These are phyloP conservation scores for Falco novaeseelandiae DNA, from an alignment of 2,797 vertebrate species.

Conservation along the genomic window DNA sequence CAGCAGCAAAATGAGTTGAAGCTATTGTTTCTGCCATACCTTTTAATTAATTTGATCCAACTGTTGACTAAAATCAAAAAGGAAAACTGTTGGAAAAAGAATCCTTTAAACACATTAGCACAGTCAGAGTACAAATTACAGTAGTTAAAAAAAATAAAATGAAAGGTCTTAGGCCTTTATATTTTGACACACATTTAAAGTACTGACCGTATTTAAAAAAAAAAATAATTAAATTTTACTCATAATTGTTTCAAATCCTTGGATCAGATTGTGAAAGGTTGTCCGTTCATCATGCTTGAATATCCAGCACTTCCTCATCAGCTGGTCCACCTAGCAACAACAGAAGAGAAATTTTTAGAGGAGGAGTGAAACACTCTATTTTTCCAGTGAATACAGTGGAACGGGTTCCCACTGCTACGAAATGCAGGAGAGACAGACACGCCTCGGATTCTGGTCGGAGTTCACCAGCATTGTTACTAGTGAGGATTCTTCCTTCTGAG, in stretches of 20 bases:
- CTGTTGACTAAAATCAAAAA: not conserved
- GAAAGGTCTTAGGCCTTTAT: not conserved
- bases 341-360: not conserved
- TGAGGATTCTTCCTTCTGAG: not conserved
- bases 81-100: slow-evolving; percentile 7
- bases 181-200: not conserved
- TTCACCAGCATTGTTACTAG: no score
- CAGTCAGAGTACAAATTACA: slow-evolving; percentile 57
- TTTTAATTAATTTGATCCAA: not conserved
- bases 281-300: slow-evolving; percentile 84
- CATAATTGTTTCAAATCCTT: slow-evolving; percentile 84
- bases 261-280: slow-evolving; percentile 87
- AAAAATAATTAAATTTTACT: slow-evolving; percentile 60
- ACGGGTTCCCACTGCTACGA: not conserved
- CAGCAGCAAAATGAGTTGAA: not conserved
- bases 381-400: fast-evolving
- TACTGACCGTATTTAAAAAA: not conserved
- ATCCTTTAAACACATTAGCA: not conserved
- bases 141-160: not conserved
- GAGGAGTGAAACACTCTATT: fast-evolving
- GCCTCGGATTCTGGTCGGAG: not conserved
- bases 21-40: not conserved
- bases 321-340: slow-evolving; percentile 85
- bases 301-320: slow-evolving; percentile 95
- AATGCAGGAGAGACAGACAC: not conserved